These are phyloP conservation scores for Oryzias celebensis DNA, from an alignment of 2,113 vertebrate species.

Conservation along the genomic window DNA sequence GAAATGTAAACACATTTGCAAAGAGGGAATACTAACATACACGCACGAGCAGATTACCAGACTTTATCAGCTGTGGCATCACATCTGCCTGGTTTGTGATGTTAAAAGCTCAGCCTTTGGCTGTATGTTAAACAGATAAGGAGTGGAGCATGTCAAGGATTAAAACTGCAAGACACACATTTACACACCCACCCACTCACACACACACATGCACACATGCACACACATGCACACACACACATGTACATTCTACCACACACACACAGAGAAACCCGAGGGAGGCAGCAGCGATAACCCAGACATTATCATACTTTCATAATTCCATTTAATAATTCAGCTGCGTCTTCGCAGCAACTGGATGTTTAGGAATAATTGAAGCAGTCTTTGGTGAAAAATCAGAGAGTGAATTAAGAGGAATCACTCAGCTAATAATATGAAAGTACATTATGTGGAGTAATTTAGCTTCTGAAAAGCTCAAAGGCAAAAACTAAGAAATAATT, in stretches of 20 bases:
- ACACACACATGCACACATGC: constrained; percentile 25
- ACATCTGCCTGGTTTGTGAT: constrained; percentile 49
- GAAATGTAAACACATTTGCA: constrained; percentile 13
- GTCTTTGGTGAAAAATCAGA: constrained; percentile 26
- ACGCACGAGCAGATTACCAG: constrained; percentile 35
- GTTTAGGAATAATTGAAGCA: constrained; percentile 60
- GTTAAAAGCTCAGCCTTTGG: constrained; percentile 67
- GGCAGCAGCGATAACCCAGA: constrained; percentile 54
- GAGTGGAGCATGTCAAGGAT: constrained; percentile 61
- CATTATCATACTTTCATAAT: constrained; percentile 68
- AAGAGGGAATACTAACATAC: constrained; percentile 19
- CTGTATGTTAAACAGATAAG: constrained; percentile 68
- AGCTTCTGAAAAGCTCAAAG: constrained; percentile 11
- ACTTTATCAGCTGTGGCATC: constrained; percentile 50
- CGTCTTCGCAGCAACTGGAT: constrained; percentile 35
- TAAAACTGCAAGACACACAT: constrained; percentile 60
- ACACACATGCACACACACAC: constrained; percentile 47
- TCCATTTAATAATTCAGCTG: constrained; percentile 65
- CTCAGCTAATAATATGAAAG: constrained; percentile 46
- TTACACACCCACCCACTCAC: constrained; percentile 20
- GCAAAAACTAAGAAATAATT: constrained; percentile 13
- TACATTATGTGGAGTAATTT: constrained; percentile 29
- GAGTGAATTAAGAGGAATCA: constrained; percentile 43
- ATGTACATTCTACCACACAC: constrained; percentile 20
- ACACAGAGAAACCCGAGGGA: constrained; percentile 39